Conservation (phyloP, 2,113 vertebrate species). For the Pagrus major region DNA sequence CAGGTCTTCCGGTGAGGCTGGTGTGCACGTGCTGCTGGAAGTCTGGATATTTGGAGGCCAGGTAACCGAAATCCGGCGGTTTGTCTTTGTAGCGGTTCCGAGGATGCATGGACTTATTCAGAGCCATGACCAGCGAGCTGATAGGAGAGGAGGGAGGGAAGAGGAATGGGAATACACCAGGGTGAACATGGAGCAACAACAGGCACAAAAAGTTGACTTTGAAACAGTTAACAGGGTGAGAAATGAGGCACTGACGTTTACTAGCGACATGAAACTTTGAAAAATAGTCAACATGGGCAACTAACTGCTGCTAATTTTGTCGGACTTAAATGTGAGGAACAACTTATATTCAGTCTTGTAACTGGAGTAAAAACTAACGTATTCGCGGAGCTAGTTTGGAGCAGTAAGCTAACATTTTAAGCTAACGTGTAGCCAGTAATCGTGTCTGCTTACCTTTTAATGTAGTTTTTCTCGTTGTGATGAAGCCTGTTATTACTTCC, state of each 20-base stretch:
- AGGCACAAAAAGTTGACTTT: background rate
- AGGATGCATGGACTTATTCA: constrained; percentile 93
- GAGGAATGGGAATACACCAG: background rate
- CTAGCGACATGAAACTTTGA: background rate
- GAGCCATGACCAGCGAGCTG: constrained; percentile 81
- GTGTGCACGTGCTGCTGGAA: constrained; percentile 91
- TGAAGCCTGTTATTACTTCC: background rate
- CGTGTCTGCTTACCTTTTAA: constrained; percentile 32
- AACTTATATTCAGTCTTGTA: background rate
- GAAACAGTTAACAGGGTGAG: background rate
- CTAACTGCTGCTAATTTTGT: background rate
- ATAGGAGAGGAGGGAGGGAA: too few relatives aligned
- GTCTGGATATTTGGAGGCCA: constrained; percentile 92
- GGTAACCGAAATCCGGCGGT: constrained; percentile 90
- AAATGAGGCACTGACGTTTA: background rate
- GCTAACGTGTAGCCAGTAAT: background rate
- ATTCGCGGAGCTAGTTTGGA: background rate
- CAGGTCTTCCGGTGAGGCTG: constrained; percentile 85
- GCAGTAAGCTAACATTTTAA: background rate
- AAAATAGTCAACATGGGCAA: background rate
- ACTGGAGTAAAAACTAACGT: background rate
- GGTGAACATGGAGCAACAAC: background rate
- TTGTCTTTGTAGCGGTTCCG: constrained; percentile 93
- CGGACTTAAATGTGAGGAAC: background rate
- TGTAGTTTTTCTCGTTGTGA: background rate